Evolutionary conservation across 2,888 invertebrate species (phyloP).

Genomic region (Frankliniella fusca): DNA sequence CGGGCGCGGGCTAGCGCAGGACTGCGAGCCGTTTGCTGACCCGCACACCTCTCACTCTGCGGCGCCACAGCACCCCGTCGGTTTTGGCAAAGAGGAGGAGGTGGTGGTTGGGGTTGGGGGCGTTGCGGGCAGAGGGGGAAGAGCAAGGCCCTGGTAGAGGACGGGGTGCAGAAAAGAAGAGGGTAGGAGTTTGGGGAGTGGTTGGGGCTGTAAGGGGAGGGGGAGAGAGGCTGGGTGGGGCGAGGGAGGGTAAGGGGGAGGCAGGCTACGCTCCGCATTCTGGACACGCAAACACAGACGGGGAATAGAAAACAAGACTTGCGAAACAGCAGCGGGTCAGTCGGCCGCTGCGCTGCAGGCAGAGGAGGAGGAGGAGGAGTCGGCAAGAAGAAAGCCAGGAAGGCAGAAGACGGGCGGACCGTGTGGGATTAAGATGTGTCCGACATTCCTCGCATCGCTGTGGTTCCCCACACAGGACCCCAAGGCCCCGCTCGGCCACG

Average conservation of each 20-base stretch:
- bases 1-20: no score
- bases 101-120: no score
- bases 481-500: no score
- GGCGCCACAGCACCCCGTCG: no score
- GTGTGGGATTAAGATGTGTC: constrained; percentile 16
- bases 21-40: no score
- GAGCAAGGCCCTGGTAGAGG: no score
- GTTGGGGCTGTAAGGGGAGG: no score
- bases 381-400: not conserved
- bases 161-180: no score
- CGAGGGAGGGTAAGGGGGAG: not conserved
- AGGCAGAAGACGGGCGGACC: not conserved
- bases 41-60: no score
- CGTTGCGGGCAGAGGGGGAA: no score
- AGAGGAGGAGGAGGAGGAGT: not conserved
- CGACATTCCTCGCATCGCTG: constrained; percentile 13
- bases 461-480: not conserved
- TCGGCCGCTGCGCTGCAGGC: not conserved
- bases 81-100: no score
- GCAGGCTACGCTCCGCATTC: not conserved
- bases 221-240: not conserved
- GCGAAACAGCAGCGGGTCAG: constrained; percentile 10
- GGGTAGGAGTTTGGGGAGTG: no score
- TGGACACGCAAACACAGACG: not conserved
- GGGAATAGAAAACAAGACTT: constrained; percentile 13